phyloP scores from a whole-genome alignment of 2,113 vertebrate genomes.

The Sylvia atricapilla region DNA sequence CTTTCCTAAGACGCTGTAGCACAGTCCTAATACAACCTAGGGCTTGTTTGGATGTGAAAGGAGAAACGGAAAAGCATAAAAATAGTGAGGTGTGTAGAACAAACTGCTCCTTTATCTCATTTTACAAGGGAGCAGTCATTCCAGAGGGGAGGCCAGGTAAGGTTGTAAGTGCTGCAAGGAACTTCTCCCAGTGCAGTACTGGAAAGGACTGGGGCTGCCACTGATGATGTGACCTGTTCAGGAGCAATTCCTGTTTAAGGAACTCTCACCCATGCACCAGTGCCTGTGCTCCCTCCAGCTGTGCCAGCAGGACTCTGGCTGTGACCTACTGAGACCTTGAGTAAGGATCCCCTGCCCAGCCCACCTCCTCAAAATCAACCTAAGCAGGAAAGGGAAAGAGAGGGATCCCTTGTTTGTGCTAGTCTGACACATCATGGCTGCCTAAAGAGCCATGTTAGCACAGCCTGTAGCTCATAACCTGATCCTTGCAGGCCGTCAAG shows the following conservation, averaged over 20 bases:
- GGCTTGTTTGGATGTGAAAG: background rate
- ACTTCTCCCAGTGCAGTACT: background rate
- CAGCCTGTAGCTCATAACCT: background rate
- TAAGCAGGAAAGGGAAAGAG: background rate
- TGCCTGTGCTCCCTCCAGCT: background rate
- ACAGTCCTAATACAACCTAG: background rate
- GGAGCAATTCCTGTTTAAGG: background rate
- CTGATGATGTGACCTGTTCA: background rate
- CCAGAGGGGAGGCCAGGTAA: background rate
- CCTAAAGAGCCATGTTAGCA: background rate
- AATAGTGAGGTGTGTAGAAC: fast-evolving
- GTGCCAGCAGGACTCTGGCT: background rate
- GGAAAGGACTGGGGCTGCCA: background rate
- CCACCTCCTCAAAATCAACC: background rate
- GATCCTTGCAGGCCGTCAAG: background rate
- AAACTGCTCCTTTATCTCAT: background rate
- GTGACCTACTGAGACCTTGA: background rate
- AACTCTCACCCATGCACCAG: background rate
- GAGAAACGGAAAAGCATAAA: background rate
- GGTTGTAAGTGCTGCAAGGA: background rate
- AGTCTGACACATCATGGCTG: fast-evolving
- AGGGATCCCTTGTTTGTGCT: too few species aligned
- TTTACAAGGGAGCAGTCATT: background rate
- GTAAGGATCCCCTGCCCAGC: background rate
- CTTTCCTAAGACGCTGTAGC: background rate